Evolutionary conservation across 2,797 vertebrate genomes (phyloP).

Genomic region (Novumbra hubbsi): DNA sequence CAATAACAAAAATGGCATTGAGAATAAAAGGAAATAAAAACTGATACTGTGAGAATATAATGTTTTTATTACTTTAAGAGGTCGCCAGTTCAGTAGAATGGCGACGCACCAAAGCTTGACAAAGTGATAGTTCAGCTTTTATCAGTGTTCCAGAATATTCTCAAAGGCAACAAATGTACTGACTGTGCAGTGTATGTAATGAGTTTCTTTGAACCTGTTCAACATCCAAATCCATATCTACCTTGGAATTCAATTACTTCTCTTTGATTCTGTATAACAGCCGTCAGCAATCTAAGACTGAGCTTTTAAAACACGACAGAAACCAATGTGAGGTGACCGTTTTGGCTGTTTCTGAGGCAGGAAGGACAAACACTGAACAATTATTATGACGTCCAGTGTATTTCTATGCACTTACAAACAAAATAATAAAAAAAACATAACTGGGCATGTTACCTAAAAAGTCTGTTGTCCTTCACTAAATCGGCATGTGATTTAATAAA

Average conservation of each 20-base stretch:
- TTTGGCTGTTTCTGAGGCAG: background rate
- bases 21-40: background rate
- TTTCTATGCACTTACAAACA: conserved; percentile 26
- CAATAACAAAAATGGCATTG: background rate
- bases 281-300: conserved; percentile 28
- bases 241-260: conserved; percentile 25
- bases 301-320: background rate
- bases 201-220: conserved; percentile 4
- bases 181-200: background rate
- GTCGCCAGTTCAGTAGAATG: background rate
- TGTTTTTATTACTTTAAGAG: background rate
- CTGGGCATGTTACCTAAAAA: conserved; percentile 21
- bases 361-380: background rate
- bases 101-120: background rate
- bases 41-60: no score
- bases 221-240: conserved; percentile 6
- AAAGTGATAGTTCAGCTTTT: background rate
- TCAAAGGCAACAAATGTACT: background rate
- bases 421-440: conserved; percentile 40
- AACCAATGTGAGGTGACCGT: background rate
- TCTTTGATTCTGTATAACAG: conserved; percentile 50
- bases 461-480: conserved; percentile 42
- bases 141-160: background rate
- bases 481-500: conserved; percentile 50
- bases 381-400: background rate